These are phyloP conservation scores for Stegophylla sp. DNA, from an alignment of 2,888 invertebrate species.

Conservation along the genomic window DNA sequence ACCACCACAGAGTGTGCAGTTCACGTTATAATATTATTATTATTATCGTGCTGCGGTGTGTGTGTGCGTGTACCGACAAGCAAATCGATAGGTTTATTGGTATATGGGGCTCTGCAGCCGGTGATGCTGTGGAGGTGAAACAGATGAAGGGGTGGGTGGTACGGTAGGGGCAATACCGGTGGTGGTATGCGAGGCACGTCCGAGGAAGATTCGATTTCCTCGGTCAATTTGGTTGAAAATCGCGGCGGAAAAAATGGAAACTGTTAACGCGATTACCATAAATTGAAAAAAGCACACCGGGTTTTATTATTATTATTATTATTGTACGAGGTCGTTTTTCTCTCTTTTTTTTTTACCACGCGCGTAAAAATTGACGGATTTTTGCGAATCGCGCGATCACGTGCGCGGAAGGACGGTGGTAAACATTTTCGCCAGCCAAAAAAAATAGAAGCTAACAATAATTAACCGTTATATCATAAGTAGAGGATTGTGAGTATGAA, in stretches of 20 bases:
- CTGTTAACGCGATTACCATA: slow-evolving; percentile 41
- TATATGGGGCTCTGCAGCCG: neutral
- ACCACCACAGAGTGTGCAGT: too few relatives aligned
- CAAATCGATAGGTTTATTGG: slow-evolving; percentile 19
- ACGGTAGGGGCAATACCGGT: neutral
- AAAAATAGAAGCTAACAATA: too few relatives aligned
- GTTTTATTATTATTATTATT: slow-evolving; percentile 5
- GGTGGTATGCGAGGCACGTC: slow-evolving; percentile 25
- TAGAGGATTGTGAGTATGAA: too few relatives aligned
- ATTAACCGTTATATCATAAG: too few relatives aligned
- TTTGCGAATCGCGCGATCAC: too few relatives aligned
- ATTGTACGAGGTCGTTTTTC: neutral
- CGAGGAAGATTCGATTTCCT: slow-evolving; percentile 20
- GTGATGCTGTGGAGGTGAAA: neutral
- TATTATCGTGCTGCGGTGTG: too few relatives aligned
- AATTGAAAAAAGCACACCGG: neutral
- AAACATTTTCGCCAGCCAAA: too few relatives aligned
- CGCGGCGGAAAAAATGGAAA: slow-evolving; percentile 25
- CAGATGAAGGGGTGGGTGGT: too few relatives aligned
- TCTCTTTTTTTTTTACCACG: neutral
- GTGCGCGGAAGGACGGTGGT: too few relatives aligned
- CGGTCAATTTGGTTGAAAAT: slow-evolving; percentile 28
- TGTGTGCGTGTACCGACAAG: neutral
- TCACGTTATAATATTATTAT: too few relatives aligned
- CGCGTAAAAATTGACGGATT: neutral